These are phyloP conservation scores for Garra rufa DNA, from an alignment of 2,113 vertebrate genomes.

Conservation along the genomic window DNA sequence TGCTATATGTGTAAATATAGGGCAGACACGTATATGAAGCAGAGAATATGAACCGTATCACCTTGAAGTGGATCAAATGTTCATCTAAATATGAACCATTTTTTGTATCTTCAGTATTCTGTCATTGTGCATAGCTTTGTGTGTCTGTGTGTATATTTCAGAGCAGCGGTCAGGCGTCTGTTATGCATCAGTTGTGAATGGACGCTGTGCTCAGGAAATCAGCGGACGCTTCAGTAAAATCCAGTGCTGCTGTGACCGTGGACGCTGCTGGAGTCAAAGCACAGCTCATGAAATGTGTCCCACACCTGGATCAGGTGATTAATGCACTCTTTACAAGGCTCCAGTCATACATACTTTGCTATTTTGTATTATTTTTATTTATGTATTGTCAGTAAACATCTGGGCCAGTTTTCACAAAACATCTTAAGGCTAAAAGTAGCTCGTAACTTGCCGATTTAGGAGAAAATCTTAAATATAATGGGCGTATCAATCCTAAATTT, in stretches of 20 bases:
- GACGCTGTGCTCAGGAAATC: conserved; percentile 67
- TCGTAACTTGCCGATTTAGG: too few species aligned
- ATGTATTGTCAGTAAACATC: neutral
- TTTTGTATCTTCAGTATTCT: neutral
- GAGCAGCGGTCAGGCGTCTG: conserved; percentile 67
- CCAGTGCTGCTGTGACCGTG: conserved; percentile 72
- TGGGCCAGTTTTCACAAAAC: too few species aligned
- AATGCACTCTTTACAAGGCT: neutral
- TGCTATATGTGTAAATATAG: neutral
- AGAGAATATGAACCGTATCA: neutral
- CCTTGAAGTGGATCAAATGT: neutral
- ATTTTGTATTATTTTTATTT: neutral
- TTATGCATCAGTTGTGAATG: conserved; percentile 64
- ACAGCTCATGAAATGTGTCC: conserved; percentile 68
- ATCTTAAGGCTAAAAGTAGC: too few species aligned
- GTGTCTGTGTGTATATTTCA: conserved; percentile 48
- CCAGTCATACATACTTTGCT: neutral
- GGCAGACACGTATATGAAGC: neutral
- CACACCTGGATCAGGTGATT: conserved; percentile 56
- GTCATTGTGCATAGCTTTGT: neutral
- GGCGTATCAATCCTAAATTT: too few species aligned
- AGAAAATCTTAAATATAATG: too few species aligned
- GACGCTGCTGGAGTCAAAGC: conserved; percentile 67
- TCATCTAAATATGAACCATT: neutral
- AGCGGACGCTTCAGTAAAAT: conserved; percentile 61